phyloP scores from a whole-genome alignment of 2,113 vertebrate species.

The Epinephelus fuscoguttatus region DNA sequence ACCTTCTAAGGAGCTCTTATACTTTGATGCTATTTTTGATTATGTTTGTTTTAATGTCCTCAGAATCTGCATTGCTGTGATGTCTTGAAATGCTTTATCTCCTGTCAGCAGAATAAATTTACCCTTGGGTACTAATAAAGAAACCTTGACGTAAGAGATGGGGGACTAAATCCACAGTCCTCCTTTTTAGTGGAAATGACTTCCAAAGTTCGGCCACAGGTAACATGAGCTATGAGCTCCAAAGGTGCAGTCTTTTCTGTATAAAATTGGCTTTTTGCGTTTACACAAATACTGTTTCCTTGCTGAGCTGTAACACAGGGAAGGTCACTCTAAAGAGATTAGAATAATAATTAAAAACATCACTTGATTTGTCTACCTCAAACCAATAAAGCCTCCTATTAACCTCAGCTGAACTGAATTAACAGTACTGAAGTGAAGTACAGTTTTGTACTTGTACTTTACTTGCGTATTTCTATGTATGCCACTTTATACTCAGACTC shows the following conservation, averaged over 20 bases:
- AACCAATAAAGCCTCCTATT: neutral
- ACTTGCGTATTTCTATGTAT: no score
- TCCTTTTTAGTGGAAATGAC: neutral
- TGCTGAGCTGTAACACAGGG: neutral
- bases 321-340: neutral
- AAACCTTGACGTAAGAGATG: no score
- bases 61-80: no score
- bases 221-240: no score
- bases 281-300: neutral
- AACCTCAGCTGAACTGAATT: neutral
- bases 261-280: neutral
- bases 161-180: neutral
- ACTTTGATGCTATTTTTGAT: neutral
- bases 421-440: neutral
- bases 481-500: no score
- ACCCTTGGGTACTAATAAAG: no score
- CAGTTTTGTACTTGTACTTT: neutral
- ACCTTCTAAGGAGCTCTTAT: neutral
- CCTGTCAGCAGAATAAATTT: no score
- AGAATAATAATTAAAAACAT: neutral
- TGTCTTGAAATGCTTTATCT: no score
- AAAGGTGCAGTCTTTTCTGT: neutral
- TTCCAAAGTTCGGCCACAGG: neutral
- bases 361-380: neutral
- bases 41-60: neutral